These are phyloP conservation scores for Heloderma charlesbogerti DNA, from an alignment of 2,113 vertebrate genomes.

Conservation along the genomic window DNA sequence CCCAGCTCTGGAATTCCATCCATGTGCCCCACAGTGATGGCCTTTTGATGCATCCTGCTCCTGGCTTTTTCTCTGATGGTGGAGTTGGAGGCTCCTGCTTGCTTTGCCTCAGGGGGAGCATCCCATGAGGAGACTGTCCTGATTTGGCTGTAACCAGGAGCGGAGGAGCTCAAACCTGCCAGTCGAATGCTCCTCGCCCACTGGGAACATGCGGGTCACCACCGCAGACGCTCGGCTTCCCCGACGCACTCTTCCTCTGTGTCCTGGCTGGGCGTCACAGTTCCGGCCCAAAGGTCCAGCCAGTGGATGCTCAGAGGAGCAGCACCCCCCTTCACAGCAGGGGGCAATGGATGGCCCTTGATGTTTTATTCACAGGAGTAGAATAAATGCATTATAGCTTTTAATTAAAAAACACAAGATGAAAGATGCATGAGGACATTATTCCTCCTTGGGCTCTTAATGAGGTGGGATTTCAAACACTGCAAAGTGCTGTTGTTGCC, in stretches of 20 bases:
- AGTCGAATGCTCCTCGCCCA: background rate
- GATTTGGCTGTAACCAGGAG: background rate
- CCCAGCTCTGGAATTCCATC: too few species aligned
- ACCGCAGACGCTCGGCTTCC: rapidly evolving
- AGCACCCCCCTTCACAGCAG: background rate
- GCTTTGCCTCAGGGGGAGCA: too few species aligned
- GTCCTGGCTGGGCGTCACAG: background rate
- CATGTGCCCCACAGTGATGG: too few species aligned
- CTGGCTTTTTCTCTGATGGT: background rate
- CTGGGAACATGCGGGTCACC: background rate
- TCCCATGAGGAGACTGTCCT: background rate
- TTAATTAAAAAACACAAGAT: conserved; percentile 62
- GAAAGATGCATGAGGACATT: conserved; percentile 37
- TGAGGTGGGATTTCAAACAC: conserved; percentile 44
- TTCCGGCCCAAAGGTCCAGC: background rate
- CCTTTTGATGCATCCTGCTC: too few species aligned
- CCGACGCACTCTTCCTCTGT: rapidly evolving
- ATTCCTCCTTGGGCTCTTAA: conserved; percentile 12
- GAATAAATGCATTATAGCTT: conserved; percentile 48
- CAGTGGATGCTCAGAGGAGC: too few species aligned
- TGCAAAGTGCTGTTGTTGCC: background rate
- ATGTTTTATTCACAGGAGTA: background rate
- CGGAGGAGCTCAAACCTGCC: too few species aligned
- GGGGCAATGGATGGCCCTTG: background rate
- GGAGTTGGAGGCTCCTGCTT: too few species aligned